These are phyloP conservation scores for Torymus auratus DNA, from an alignment of 2,888 invertebrate genomes.

Conservation along the genomic window DNA sequence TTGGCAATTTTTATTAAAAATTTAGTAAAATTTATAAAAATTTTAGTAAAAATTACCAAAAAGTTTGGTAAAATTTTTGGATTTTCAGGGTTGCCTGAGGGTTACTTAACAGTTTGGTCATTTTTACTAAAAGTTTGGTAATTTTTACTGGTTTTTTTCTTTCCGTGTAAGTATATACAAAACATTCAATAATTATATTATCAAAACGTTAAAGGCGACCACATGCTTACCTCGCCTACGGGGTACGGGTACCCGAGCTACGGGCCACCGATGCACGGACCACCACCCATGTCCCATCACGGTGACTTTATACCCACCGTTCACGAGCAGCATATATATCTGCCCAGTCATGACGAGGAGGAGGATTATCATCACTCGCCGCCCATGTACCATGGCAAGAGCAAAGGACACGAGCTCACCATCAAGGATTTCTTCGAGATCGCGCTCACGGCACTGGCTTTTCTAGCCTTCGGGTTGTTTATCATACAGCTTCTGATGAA, in stretches of 20 bases:
- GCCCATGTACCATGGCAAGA: conserved; percentile 73
- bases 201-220: not conserved
- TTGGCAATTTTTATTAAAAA: too few relatives aligned
- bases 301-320: conserved; percentile 64
- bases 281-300: conserved; percentile 47
- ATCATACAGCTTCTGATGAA: conserved; percentile 88
- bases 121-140: too few relatives aligned
- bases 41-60: too few relatives aligned
- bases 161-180: too few relatives aligned
- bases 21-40: too few relatives aligned
- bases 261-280: conserved; percentile 52
- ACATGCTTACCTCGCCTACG: conserved; percentile 63
- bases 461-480: conserved; percentile 88
- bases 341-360: conserved; percentile 63
- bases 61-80: too few relatives aligned
- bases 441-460: conserved; percentile 88
- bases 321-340: conserved; percentile 71
- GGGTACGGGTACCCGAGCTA: conserved; percentile 67
- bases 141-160: too few relatives aligned
- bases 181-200: too few relatives aligned
- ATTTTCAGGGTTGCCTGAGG: too few relatives aligned
- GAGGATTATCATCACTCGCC: conserved; percentile 68
- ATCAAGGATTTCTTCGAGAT: conserved; percentile 87
- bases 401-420: conserved; percentile 80
- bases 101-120: too few relatives aligned